These are phyloP conservation scores for Micropterix aruncella DNA, from an alignment of 2,888 invertebrate species.

Conservation along the genomic window DNA sequence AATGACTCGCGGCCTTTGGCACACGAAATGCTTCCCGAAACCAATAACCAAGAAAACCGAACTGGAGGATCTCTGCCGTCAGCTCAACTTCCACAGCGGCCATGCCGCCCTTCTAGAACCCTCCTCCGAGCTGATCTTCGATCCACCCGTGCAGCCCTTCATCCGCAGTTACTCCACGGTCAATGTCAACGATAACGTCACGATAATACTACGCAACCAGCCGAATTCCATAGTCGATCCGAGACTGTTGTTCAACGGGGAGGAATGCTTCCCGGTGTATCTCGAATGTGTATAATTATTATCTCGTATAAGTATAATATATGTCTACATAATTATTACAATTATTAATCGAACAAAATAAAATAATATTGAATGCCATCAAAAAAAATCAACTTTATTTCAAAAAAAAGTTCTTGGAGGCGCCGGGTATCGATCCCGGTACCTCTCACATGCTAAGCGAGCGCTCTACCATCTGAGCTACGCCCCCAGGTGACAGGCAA, in stretches of 20 bases:
- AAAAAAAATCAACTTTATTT: too few species aligned
- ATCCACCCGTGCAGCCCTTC: neutral
- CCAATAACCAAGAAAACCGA: slow-evolving; percentile 34
- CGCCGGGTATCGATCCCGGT: slow-evolving; percentile 14
- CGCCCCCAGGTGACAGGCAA: too few species aligned
- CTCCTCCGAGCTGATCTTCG: neutral
- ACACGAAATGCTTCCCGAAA: slow-evolving; percentile 50
- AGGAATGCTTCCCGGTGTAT: neutral
- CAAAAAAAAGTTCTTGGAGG: slow-evolving; percentile 9
- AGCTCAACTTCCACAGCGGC: slow-evolving; percentile 44
- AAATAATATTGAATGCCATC: too few species aligned
- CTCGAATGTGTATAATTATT: neutral
- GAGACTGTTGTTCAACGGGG: too few species aligned
- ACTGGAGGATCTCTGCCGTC: slow-evolving; percentile 43
- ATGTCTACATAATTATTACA: too few species aligned
- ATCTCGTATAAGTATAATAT: too few species aligned
- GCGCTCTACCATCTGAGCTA: slow-evolving; percentile 14
- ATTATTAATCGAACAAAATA: too few species aligned
- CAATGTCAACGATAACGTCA: too few species aligned
- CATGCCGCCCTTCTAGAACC: slow-evolving; percentile 30
- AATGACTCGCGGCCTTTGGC: slow-evolving; percentile 55
- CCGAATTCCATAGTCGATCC: too few species aligned
- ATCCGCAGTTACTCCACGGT: too few species aligned
- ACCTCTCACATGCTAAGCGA: slow-evolving; percentile 14
- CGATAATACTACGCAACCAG: too few species aligned